Evolutionary conservation across 2,113 vertebrate genomes (phyloP).

Genomic region (Crotalus helleri): DNA sequence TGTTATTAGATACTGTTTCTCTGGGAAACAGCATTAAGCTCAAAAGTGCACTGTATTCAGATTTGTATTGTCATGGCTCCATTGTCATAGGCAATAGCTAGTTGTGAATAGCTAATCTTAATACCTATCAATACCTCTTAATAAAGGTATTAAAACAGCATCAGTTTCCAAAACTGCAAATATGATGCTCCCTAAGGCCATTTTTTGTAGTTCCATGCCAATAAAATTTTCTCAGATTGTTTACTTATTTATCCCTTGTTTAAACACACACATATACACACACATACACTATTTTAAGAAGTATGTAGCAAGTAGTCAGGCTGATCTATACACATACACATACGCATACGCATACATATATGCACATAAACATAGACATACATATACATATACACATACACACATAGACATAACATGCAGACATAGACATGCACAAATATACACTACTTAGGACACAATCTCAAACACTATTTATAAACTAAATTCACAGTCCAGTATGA

Average conservation of each 20-base stretch:
- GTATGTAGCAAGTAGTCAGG: neutral
- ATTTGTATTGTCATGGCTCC: neutral
- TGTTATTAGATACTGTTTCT: neutral
- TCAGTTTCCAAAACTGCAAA: neutral
- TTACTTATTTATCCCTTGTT: neutral
- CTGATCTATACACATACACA: neutral
- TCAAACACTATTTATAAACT: neutral
- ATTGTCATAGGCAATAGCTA: neutral
- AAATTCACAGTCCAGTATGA: neutral
- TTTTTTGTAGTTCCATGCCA: neutral
- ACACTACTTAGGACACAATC: neutral
- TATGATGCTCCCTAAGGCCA: neutral
- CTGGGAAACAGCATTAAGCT: neutral
- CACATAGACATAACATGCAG: neutral
- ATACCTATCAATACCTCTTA: neutral
- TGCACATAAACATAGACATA: neutral
- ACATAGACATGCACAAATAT: neutral
- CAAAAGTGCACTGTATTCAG: neutral
- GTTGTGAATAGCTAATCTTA: neutral
- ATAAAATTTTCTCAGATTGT: neutral
- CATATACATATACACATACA: too few species aligned
- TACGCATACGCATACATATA: too few species aligned
- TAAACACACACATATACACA: too few species aligned
- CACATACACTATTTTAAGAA: neutral
- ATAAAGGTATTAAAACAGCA: neutral